A percentile compares a stretch with the other conserved stretches of the same genome.
Evolutionary conservation across 2,888 invertebrate genomes (phyloP).

Genomic region (Halictus ligatus): DNA sequence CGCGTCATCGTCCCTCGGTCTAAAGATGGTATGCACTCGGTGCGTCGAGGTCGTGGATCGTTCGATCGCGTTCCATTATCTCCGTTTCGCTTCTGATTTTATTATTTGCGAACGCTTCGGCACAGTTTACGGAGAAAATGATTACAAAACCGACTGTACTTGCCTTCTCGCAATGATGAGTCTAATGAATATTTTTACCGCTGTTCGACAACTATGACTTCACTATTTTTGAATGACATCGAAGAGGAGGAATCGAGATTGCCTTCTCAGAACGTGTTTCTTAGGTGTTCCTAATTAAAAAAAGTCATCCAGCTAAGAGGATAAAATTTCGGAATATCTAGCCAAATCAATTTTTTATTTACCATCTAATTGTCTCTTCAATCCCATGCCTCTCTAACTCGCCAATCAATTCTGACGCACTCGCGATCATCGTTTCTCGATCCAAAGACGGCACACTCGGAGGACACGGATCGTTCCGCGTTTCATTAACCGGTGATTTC

Average conservation of each 20-base stretch:
- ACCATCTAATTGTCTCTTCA: neutral
- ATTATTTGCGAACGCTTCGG: neutral
- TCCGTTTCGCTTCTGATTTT: neutral
- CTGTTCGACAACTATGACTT: neutral
- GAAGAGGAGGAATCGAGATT: neutral
- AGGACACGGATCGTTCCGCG: neutral
- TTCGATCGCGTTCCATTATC: neutral
- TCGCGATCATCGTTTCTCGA: neutral
- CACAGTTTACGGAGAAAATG: neutral
- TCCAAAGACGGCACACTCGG: neutral
- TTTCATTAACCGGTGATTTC: slow-evolving; percentile 38
- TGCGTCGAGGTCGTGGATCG: neutral
- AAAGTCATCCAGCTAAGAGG: no score
- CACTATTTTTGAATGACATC: neutral
- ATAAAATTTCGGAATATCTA: no score
- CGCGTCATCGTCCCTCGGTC: slow-evolving; percentile 36
- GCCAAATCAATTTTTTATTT: no score
- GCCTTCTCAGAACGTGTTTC: no score
- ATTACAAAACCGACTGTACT: neutral
- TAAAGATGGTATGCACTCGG: slow-evolving; percentile 44
- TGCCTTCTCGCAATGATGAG: neutral
- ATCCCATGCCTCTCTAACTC: neutral
- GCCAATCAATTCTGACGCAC: neutral
- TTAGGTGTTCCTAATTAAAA: no score
- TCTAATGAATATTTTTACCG: neutral